phyloP scores from a whole-genome alignment of 2,888 invertebrate species.

The Pherbina coryleti region DNA sequence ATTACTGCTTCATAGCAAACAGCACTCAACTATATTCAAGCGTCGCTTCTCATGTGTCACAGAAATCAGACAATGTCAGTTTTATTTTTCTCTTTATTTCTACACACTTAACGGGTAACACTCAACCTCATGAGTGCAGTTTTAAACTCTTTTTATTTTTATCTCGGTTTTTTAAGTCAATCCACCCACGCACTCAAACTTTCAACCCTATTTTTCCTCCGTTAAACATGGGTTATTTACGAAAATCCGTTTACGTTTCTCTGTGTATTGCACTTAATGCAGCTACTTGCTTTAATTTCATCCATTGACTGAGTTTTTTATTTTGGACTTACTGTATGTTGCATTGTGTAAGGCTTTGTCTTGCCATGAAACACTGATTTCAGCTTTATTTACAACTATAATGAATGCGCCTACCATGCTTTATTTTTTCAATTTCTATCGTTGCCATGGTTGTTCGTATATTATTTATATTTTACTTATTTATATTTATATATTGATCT shows the following conservation, averaged over 20 bases:
- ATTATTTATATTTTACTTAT: neutral
- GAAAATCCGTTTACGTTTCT: neutral
- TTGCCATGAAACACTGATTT: conserved; percentile 16
- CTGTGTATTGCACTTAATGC: neutral
- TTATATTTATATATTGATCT: neutral
- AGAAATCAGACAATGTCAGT: neutral
- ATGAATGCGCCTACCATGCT: neutral
- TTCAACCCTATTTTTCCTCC: neutral
- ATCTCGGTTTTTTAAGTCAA: neutral
- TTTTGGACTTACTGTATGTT: no score
- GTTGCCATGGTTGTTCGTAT: neutral
- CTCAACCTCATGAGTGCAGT: neutral
- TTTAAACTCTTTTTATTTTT: neutral
- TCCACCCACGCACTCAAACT: neutral
- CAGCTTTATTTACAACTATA: conserved; percentile 27
- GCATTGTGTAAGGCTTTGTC: neutral
- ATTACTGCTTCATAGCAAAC: neutral
- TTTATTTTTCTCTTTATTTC: neutral
- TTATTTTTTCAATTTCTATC: no score
- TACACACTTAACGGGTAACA: neutral
- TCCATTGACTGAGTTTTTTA: neutral
- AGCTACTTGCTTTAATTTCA: neutral
- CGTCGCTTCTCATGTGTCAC: conserved; percentile 49
- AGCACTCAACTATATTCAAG: conserved; percentile 49
- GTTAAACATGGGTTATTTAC: no score